Conservation (phyloP, 2,888 invertebrate genomes). For the Aphidius colemani region DNA sequence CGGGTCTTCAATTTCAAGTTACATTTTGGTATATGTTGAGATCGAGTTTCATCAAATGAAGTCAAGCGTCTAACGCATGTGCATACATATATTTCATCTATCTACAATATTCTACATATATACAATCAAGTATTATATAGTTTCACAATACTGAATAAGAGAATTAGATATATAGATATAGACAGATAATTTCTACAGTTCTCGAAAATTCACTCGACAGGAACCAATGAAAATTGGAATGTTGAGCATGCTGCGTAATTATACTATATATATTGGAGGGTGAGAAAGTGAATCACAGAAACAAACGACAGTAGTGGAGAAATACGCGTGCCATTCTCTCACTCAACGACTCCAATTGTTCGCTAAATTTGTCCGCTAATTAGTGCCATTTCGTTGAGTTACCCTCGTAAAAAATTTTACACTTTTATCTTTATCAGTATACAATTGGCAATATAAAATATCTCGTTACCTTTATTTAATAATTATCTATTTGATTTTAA, state of each 20-base stretch:
- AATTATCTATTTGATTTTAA: too few species aligned
- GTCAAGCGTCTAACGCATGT: too few species aligned
- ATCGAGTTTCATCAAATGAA: constrained; percentile 1
- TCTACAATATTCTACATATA: constrained; percentile 17
- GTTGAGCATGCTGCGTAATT: constrained; percentile 31
- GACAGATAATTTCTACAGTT: background rate
- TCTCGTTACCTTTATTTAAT: too few species aligned
- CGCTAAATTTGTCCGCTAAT: constrained; percentile 39
- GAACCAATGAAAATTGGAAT: constrained; percentile 39
- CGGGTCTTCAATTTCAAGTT: constrained; percentile 13
- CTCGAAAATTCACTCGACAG: constrained; percentile 19
- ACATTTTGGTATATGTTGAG: constrained; percentile 9
- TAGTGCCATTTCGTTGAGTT: constrained; percentile 37
- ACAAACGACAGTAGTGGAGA: background rate
- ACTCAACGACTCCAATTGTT: constrained; percentile 36
- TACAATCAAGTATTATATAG: background rate
- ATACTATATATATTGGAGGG: constrained; percentile 32
- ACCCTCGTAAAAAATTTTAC: constrained; percentile 13
- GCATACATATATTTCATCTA: background rate
- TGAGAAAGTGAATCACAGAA: constrained; percentile 16
- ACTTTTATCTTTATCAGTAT: too few species aligned
- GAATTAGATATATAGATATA: background rate
- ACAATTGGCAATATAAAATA: too few species aligned
- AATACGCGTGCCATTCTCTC: constrained; percentile 25
- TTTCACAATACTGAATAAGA: background rate